These are phyloP conservation scores for Apogon talboti DNA, from an alignment of 2,797 vertebrate species.

Conservation along the genomic window DNA sequence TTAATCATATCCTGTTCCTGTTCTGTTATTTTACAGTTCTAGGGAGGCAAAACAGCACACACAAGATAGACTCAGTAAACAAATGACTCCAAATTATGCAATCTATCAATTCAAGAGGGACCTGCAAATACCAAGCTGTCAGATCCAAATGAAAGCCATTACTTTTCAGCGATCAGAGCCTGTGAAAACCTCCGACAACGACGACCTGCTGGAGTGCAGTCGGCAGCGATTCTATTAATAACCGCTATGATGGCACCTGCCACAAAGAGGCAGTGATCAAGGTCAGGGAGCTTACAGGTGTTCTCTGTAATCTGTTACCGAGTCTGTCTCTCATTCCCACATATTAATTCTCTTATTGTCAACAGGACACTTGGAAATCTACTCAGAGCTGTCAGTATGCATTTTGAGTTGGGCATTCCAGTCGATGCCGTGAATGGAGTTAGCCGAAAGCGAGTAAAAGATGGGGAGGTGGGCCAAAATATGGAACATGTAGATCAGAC, in stretches of 20 bases:
- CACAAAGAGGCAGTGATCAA: slow-evolving; percentile 61
- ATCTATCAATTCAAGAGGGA: slow-evolving; percentile 75
- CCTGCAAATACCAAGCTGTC: slow-evolving; percentile 78
- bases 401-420: no score
- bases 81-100: slow-evolving; percentile 77
- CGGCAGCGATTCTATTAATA: slow-evolving; percentile 74
- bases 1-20: slow-evolving; percentile 63
- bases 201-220: slow-evolving; percentile 60
- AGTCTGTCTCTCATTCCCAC: slow-evolving; percentile 21
- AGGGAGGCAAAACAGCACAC: slow-evolving; percentile 52
- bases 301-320: slow-evolving; percentile 47
- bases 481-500: no score
- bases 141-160: slow-evolving; percentile 84
- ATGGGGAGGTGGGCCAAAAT: no score
- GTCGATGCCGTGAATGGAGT: no score
- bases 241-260: slow-evolving; percentile 61
- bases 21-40: slow-evolving; percentile 59
- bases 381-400: no score
- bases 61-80: slow-evolving; percentile 68
- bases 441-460: no score
- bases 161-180: slow-evolving; percentile 71
- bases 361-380: not conserved
- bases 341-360: slow-evolving; percentile 30
- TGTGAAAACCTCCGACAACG: slow-evolving; percentile 66
- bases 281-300: slow-evolving; percentile 62